Conservation (phyloP, 2,888 invertebrate genomes). For the Apeira syringaria region DNA sequence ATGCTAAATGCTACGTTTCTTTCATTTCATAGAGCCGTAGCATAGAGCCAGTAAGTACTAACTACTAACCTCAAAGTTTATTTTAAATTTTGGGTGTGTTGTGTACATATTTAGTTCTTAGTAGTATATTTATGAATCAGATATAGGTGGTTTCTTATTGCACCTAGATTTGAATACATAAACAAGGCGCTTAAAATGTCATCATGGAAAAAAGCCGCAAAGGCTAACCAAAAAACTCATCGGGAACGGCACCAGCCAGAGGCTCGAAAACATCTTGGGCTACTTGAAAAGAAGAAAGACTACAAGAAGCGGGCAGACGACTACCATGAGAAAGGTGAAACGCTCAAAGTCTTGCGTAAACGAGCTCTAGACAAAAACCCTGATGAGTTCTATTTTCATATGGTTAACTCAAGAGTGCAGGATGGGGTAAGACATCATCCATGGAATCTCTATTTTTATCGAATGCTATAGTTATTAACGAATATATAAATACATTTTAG, state of each 20-base stretch:
- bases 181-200: constrained; percentile 86
- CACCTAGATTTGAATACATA: too few species aligned
- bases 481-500: too few species aligned
- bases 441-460: not conserved
- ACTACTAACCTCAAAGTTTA: too few species aligned
- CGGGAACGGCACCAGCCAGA: constrained; percentile 94
- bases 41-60: too few species aligned
- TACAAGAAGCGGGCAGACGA: constrained; percentile 91
- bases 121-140: too few species aligned
- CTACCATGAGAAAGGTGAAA: constrained; percentile 91
- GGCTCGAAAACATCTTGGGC: constrained; percentile 89
- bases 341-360: constrained; percentile 91
- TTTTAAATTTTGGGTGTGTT: too few species aligned
- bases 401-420: constrained; percentile 93
- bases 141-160: too few species aligned
- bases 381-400: constrained; percentile 99
- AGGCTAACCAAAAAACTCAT: constrained; percentile 92
- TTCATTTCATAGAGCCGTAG: too few species aligned
- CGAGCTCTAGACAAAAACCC: constrained; percentile 96
- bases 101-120: too few species aligned
- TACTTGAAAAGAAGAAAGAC: constrained; percentile 95
- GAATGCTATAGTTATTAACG: too few species aligned
- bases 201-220: constrained; percentile 94
- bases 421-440: constrained; percentile 67
- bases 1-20: too few species aligned